Evolutionary conservation across 2,888 invertebrate species (phyloP), one percentile per base, ranked within the genome.

Genomic region (Diarsia dahlii): DNA sequence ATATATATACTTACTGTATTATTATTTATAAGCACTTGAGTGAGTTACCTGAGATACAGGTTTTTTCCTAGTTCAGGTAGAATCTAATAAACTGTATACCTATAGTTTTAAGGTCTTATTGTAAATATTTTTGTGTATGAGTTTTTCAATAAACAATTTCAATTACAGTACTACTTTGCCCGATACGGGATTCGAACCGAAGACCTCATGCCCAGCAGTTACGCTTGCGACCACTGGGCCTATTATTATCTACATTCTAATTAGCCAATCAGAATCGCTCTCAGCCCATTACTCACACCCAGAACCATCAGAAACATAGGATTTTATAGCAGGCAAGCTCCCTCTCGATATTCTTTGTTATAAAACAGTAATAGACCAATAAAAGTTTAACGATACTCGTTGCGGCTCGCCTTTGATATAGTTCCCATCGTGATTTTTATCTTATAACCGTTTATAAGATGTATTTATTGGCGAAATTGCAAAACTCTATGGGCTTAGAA

Each of bases 311-410:
- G 75, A 84, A 82, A 87, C 84, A 82, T 78, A 87, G 76, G 80
- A 84, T 89, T 91, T 90, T 90, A 91, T 89, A 84, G 89, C 84
- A 81, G 76, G 84, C 80, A 74, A 80, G 86, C 69, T 88, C 81
- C 86, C 87, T 90, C 88, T 90, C 90, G 90, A 91, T 92, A 92
- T 91, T 91, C 92, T 91, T 93, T 91, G 93, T 92, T 92, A 91
- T 92, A 92, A 92, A 93, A 90, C 91, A 86, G 91, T 92, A 91
- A 92, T 89, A 86, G 90, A 85, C 88, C 89, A 88, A 91, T 92
- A 92, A 93, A 93, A 92, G 82, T 90, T 92, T 91, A 90, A 91
- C 90, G 91, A 90, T 87, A 80, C 85, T 84, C 82, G 81, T 84
- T 87, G 89, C 88, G 89, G 88, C 86, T 80, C 71, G 76, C 82